Evolutionary conservation across 2,888 invertebrate species (phyloP), one percentile per base, ranked within the genome.

Genomic region (Suillia variegata): DNA sequence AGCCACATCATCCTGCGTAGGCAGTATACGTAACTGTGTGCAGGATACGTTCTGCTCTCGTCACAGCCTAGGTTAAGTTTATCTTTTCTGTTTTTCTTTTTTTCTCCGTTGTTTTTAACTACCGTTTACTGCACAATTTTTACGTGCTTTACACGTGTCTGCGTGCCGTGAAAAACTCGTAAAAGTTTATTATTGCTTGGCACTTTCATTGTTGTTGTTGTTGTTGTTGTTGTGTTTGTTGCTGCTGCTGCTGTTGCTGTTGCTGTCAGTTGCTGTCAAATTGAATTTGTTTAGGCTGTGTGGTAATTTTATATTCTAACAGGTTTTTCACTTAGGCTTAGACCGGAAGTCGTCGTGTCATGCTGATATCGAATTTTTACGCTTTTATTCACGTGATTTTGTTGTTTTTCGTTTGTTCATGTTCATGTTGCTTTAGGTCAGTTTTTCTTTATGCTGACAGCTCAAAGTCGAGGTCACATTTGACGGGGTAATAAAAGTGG

Each of bases 331-430:
- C 66, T 68, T 70, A n/a, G n/a, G 70, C 68, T 70, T 68, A n/a
- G n/a, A 64, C 75, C 78, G 78, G 78, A 78, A 77, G 75, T 76
- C 74, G 76, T 75, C 70, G 77, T 73, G 78, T 77, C 77, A 78
- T 77, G 77, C 77, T 77, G 77, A 78, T 75, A 76, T 76, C 76
- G 75, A 77, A 76, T 78, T 78, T 77, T 76, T 75, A 75, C 75
- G 64, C 68, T 56, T 50, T 56, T 50, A 56, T 56, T 45, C 34
- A 56, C 49, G 20, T 57, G 45, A 15, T 33, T 26, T 50, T 26
- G 42, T 64, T 62, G 48, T 66, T 63, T 68, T 69, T 56, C 53
- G 68, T 65, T 67, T 67, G 33, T 62, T 69, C 67, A 69, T 71
- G 67, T 67, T 68, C n/a, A n/a, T 74, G 76, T 77, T 78, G 76